Evolutionary conservation across 2,113 vertebrate genomes (phyloP), one percentile per base, ranked within the genome.

Genomic region (Chlamydotis undulata): DNA sequence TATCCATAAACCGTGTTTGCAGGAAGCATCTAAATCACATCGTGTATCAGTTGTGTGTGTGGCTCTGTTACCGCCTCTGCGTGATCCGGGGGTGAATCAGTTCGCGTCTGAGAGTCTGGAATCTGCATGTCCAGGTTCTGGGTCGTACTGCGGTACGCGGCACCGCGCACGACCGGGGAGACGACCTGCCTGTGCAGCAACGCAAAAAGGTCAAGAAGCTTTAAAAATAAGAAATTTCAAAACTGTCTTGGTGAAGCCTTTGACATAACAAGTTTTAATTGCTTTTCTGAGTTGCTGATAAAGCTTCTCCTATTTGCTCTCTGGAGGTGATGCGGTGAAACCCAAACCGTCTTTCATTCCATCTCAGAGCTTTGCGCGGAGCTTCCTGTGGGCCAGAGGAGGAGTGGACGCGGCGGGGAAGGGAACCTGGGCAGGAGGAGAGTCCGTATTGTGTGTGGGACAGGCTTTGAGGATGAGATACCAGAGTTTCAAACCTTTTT

Each of bases 21-120:
- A 94, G 96, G 94, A 97, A 97, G 94, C 87, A 89, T 87, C 83
- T 87, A 70, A 89, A 81, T 92, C 28, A 12, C 63, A 55, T 77
- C 1, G 1, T 60, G 65, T 87, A 89, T 96, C 94, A 53, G 69
- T 59, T 94, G 70, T 68, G 50, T 68, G 69, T 83, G 92, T 91
- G 89, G 95, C 56, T 79, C 75, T 90, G 57, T n/a, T 86, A 45
- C 77, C 7, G 8, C 17, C 61, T 78, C 56, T 28, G 10, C 53
- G 1, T 87, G 87, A 84, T 89, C 91, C 3, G 6, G 31, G 35
- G 35, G 65, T 96, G 95, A 96, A 87, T 96, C 94, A 94, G 87
- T 70, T 91, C 3, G 4, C 1, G 29, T 15, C 56, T 8, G 91
- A 67, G 94, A 87, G 74, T 71, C 81, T 10, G 7, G 65, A 68